These are phyloP conservation scores for Anableps anableps DNA, from an alignment of 2,797 vertebrate genomes.

Conservation along the genomic window DNA sequence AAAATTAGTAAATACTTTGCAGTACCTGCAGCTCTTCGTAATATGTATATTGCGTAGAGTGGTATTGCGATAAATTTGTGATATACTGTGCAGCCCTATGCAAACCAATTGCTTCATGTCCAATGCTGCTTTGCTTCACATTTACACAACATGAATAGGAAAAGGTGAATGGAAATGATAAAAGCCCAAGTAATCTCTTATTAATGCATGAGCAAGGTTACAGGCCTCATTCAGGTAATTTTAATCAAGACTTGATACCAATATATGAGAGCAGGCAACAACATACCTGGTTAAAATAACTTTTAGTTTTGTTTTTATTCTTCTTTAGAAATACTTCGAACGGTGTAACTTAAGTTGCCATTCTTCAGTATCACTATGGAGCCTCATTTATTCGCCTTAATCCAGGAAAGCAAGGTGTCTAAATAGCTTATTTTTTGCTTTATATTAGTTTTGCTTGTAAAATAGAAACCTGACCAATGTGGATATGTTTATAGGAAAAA, in stretches of 20 bases:
- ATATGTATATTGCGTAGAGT: background rate
- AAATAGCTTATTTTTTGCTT: background rate
- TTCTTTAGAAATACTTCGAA: background rate
- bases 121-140: background rate
- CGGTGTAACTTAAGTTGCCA: background rate
- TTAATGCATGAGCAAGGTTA: background rate
- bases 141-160: background rate
- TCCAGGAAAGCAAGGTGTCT: background rate
- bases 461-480: background rate
- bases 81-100: background rate
- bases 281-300: background rate
- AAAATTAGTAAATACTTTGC: background rate
- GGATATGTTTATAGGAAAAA: conserved; percentile 53
- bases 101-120: background rate
- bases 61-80: background rate
- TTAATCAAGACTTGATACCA: background rate
- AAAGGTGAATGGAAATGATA: background rate
- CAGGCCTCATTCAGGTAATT: background rate
- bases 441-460: background rate
- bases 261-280: background rate
- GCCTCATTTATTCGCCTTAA: conserved; percentile 4
- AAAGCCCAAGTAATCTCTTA: background rate
- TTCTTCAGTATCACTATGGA: background rate
- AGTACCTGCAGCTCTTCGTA: background rate
- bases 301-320: background rate